Base-by-base conservation (phyloP, 2,113 vertebrate genomes). In the Holacanthus passer region DNA sequence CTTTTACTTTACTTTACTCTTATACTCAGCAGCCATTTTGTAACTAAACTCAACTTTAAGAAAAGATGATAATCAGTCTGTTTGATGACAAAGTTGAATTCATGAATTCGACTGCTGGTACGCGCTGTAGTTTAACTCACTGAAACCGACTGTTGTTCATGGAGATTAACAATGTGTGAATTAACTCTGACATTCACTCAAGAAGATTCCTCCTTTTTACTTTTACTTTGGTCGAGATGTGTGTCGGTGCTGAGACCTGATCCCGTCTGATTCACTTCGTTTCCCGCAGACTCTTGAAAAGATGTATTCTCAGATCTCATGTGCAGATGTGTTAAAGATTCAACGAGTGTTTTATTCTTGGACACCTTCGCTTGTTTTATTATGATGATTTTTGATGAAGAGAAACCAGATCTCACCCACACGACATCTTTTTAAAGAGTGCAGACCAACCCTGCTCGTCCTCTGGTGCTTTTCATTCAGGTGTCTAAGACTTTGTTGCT, bases 111-210 rank as follows among this genome's bases (percentile, higher is more conserved):
- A 76, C 75, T 45, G 73, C 50, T 53, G 39, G 55, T 12, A 41
- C 29, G n/a, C 2, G 14, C 19, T 45, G 20, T 29, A 29, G 19
- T 75, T 66, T 70, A 84, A 59, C n/a, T n/a, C n/a, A n/a, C n/a
- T n/a, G n/a, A 73, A 73, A 67, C 47, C 55, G 35, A 77, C 31
- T 41, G 31, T 20, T 50, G 72, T 37, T 55, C 14, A 20, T 52
- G 32, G 12, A 24, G 20, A 32, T 39, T 60, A 32, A n/a, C 48
- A 35, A n/a, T n/a, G n/a, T n/a, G 32, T 64, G 60, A 60, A 68
- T 14, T 60, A 27, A 41, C 53, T 90, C 83, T 84, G 84, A 85
- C 81, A 56, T 53, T 53, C 69, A 72, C 68, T 83, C 20, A 73
- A 80, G 62, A 31, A 35, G 13, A 47, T 62, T 39, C 12, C 16